These are phyloP conservation scores for Thalassarche chlororhynchos DNA, from an alignment of 2,113 vertebrate species.

Conservation along the genomic window DNA sequence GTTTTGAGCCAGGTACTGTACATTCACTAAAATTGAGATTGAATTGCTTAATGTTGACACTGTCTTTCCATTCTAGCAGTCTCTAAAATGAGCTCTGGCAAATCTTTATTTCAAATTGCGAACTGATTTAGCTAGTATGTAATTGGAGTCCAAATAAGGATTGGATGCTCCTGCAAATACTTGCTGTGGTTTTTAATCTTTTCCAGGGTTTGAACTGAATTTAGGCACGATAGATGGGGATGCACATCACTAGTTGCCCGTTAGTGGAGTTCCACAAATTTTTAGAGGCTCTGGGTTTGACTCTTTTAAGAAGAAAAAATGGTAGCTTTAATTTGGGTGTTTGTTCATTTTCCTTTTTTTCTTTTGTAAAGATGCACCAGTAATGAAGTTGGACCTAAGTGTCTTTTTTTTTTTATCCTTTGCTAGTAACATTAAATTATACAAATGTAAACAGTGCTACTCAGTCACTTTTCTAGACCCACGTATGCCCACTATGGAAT, in stretches of 20 bases:
- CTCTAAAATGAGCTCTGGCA: background rate
- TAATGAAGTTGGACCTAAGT: background rate
- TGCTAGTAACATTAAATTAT: no score
- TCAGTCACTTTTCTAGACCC: background rate
- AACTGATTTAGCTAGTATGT: background rate
- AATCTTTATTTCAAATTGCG: background rate
- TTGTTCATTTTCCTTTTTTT: background rate
- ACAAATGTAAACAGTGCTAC: background rate
- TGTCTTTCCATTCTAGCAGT: background rate
- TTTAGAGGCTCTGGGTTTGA: background rate
- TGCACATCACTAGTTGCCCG: background rate
- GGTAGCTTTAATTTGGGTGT: background rate
- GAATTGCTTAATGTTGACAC: background rate
- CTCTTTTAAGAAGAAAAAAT: background rate
- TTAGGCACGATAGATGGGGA: background rate
- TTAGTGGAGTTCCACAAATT: background rate
- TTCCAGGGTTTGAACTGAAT: background rate
- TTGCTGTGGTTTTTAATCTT: background rate
- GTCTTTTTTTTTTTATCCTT: background rate
- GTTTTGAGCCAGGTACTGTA: background rate
- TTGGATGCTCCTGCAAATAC: background rate
- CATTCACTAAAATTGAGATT: background rate
- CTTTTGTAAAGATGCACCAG: background rate
- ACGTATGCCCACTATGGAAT: background rate
- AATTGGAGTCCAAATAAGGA: background rate